Evolutionary conservation across 2,888 invertebrate genomes (phyloP).

Genomic region (Auanema freiburgensis): DNA sequence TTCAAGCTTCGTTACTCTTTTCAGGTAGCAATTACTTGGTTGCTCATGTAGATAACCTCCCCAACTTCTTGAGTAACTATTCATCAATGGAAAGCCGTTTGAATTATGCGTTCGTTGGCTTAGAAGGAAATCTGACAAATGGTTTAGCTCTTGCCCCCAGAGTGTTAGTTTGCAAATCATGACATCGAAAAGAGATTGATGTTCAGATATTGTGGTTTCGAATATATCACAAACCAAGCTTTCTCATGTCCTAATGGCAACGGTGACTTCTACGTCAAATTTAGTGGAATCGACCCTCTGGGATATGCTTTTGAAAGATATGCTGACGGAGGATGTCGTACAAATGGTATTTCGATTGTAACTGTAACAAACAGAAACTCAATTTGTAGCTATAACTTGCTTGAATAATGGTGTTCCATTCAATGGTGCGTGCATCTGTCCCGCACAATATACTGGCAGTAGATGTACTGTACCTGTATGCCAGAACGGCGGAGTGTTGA

Average conservation of each 20-base stretch:
- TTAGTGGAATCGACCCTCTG: constrained; percentile 55
- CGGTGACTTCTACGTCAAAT: constrained; percentile 24
- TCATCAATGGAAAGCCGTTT: constrained; percentile 44
- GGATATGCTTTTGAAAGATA: constrained; percentile 55
- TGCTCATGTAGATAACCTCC: constrained; percentile 41
- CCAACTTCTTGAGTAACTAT: constrained; percentile 31
- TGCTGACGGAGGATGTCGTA: constrained; percentile 40
- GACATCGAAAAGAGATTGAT: background rate
- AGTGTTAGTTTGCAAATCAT: background rate
- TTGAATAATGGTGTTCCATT: constrained; percentile 44
- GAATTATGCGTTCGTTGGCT: constrained; percentile 45
- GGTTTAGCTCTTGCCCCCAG: constrained; percentile 28
- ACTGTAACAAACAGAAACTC: background rate
- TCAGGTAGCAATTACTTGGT: constrained; percentile 45
- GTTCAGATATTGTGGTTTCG: background rate
- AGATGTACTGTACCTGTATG: constrained; percentile 46
- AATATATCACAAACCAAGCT: background rate
- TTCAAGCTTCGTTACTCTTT: constrained; percentile 1
- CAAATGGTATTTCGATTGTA: constrained; percentile 18
- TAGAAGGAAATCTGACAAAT: constrained; percentile 33
- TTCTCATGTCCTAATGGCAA: background rate
- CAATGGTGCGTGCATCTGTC: constrained; percentile 53
- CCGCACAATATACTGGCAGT: constrained; percentile 37
- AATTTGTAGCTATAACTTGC: constrained; percentile 30
- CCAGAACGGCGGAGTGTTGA: constrained; percentile 46